Evolutionary conservation across 2,113 vertebrate genomes (phyloP).

Genomic region (Oostethus manadensis): DNA sequence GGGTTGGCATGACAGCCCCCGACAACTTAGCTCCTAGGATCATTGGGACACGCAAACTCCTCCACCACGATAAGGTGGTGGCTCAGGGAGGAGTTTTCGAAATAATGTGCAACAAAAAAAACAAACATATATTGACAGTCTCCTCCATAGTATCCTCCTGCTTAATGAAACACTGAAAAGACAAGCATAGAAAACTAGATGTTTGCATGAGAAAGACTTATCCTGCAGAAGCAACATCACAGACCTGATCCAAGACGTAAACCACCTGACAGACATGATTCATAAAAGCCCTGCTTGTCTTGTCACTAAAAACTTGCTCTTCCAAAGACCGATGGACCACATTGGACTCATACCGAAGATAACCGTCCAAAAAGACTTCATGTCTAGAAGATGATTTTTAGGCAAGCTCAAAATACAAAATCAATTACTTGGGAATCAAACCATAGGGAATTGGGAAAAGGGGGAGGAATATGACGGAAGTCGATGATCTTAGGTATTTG

Average conservation of each 20-base stretch:
- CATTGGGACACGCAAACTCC: too few relatives aligned
- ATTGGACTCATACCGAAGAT: constrained; percentile 52
- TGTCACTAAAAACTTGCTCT: constrained; percentile 22
- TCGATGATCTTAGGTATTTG: background rate
- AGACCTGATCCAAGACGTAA: constrained; percentile 30
- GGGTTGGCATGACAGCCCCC: too few relatives aligned
- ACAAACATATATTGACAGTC: too few relatives aligned
- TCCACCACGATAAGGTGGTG: too few relatives aligned
- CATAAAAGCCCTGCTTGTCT: constrained; percentile 34
- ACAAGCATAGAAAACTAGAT: too few relatives aligned
- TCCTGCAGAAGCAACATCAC: constrained; percentile 47
- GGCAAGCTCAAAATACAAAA: constrained; percentile 12
- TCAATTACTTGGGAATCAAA: too few relatives aligned
- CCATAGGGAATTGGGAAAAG: background rate
- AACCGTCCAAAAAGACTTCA: constrained; percentile 55
- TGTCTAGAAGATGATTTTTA: constrained; percentile 16
- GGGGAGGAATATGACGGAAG: constrained; percentile 1
- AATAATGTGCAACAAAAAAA: too few relatives aligned
- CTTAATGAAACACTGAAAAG: too few relatives aligned
- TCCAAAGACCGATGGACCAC: constrained; percentile 40
- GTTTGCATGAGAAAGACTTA: too few relatives aligned
- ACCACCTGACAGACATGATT: constrained; percentile 36
- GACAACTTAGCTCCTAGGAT: too few relatives aligned
- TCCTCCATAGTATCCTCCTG: too few relatives aligned
- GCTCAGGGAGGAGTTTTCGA: too few relatives aligned